Evolutionary conservation across 2,797 vertebrate species (phyloP).

Genomic region (Characodon lateralis): DNA sequence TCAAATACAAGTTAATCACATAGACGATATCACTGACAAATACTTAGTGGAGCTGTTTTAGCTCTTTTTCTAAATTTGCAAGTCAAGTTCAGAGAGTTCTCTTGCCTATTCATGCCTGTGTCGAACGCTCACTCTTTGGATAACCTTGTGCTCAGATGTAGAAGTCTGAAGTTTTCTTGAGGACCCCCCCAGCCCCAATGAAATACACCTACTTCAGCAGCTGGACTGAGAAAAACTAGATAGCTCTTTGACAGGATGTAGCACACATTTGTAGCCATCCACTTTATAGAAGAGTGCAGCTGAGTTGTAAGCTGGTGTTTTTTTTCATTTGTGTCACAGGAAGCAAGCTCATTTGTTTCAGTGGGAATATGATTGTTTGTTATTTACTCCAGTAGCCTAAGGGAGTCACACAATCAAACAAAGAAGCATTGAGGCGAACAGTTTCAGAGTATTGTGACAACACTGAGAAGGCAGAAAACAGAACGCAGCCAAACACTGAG

Average conservation of each 20-base stretch:
- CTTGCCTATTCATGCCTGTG: slow-evolving; percentile 32
- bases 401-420: slow-evolving; percentile 46
- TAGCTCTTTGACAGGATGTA: slow-evolving; percentile 37
- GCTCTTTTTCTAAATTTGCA: slow-evolving; percentile 56
- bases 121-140: slow-evolving; percentile 51
- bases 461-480: slow-evolving; percentile 15
- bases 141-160: slow-evolving; percentile 56
- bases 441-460: slow-evolving; percentile 30
- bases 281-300: slow-evolving; percentile 26
- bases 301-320: slow-evolving; percentile 62
- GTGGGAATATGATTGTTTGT: slow-evolving; percentile 15
- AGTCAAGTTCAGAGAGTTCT: slow-evolving; percentile 51
- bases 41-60: slow-evolving; percentile 55
- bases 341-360: slow-evolving; percentile 37
- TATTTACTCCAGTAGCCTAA: slow-evolving; percentile 40
- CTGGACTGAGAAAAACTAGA: slow-evolving; percentile 32
- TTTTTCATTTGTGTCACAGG: slow-evolving; percentile 34
- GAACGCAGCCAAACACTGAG: slow-evolving; percentile 15
- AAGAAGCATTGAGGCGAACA: slow-evolving; percentile 51
- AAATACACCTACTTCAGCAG: slow-evolving; percentile 21
- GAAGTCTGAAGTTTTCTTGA: slow-evolving; percentile 10
- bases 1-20: slow-evolving; percentile 59
- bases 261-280: slow-evolving; percentile 16
- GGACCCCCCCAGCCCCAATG: slow-evolving; percentile 18
- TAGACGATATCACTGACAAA: slow-evolving; percentile 60